Evolutionary conservation across 2,113 vertebrate species (phyloP).

Genomic region (Aspiorhynchus laticeps): DNA sequence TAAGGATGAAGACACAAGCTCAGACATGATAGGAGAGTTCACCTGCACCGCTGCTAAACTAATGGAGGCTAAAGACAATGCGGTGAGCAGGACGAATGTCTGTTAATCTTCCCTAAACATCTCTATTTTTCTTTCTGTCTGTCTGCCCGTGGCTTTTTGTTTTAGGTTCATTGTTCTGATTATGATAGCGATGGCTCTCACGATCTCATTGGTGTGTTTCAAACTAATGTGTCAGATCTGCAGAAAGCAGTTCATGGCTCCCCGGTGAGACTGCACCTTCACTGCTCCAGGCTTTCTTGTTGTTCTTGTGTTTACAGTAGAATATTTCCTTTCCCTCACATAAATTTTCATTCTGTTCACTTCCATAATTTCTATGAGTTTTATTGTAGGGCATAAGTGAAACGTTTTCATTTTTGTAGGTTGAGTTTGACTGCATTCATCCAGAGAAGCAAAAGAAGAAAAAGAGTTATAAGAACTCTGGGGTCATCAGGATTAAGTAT

Average conservation of each 20-base stretch:
- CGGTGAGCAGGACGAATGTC: constrained; percentile 54
- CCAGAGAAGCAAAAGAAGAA: constrained; percentile 92
- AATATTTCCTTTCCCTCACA: background rate
- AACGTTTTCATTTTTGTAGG: constrained; percentile 65
- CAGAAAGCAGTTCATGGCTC: constrained; percentile 75
- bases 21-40: constrained; percentile 63
- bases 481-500: constrained; percentile 81
- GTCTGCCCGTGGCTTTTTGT: constrained; percentile 49
- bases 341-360: background rate
- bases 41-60: constrained; percentile 52
- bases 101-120: background rate
- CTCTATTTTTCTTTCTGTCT: constrained; percentile 32
- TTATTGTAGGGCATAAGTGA: background rate
- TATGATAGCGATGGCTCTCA: constrained; percentile 88
- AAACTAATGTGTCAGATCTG: constrained; percentile 80
- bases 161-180: constrained; percentile 86
- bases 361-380: background rate
- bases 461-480: constrained; percentile 93
- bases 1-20: constrained; percentile 59
- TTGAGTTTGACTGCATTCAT: constrained; percentile 88
- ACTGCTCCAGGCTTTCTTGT: background rate
- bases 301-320: background rate
- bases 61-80: constrained; percentile 53
- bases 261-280: constrained; percentile 74
- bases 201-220: constrained; percentile 89